Evolutionary conservation across 2,113 vertebrate genomes (phyloP), one percentile per base, ranked within the genome.

Genomic region (Struthidea cinerea): DNA sequence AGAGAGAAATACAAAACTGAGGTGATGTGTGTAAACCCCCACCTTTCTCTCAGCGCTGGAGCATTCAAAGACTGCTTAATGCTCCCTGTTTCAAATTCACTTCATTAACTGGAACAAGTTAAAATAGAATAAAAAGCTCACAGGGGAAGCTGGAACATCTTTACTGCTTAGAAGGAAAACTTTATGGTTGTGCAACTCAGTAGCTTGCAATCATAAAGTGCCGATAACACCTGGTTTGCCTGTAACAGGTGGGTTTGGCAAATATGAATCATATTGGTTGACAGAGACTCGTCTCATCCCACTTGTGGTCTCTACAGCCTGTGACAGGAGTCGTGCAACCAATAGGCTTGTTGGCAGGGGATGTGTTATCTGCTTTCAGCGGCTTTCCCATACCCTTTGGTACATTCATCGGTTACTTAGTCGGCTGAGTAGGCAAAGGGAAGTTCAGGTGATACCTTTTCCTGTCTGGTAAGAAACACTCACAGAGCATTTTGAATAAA

Each of bases 261-360:
- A 82, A n/a, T 82, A 84, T 89, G 88, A 95, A 84, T 97, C 92
- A 92, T 20, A 10, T 2, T 61, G 49, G 56, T 65, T 92, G 68
- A 42, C 1, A 56, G 63, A 82, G 47, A 89, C 52, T 80, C 64
- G 79, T 65, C 55, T 91, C 75, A 52, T 46, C 59, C 56, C 49
- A 87, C 87, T 70, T 81, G 87, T 60, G 68, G 76, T 81, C 76
- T 95, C 30, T 1, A 1, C 23, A 78, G 56, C n/a, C 68, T 24
- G 44, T 56, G 76, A 33, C 79, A 88, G 39, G 52, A 47, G 28
- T 80, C 33, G 9, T 33, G 8, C 22, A 63, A 3, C 64, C 50
- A 37, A 8, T 16, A 67, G 35, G 11, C 41, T 69, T 78, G 52
- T 52, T 76, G 41, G n/a, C 52, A 50, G 35, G 39, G 41, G 79